Evolutionary conservation across 2,797 vertebrate genomes (phyloP).

Genomic region (Alca torda): DNA sequence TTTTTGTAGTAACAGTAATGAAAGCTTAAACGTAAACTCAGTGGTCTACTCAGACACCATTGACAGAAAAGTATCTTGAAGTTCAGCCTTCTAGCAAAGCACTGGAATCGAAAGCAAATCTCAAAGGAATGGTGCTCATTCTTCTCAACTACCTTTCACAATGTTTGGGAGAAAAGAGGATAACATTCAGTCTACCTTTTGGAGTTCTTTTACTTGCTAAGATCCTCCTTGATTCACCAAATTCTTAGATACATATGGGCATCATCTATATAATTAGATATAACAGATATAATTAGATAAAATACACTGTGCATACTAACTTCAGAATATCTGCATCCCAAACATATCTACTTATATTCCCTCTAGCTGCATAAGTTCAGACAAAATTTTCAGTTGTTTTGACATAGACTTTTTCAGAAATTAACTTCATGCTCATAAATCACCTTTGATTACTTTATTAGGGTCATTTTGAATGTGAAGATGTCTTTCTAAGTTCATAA

Average conservation of each 20-base stretch:
- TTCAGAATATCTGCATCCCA: neutral
- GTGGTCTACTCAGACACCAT: neutral
- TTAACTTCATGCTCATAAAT: conserved; percentile 41
- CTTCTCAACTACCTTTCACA: neutral
- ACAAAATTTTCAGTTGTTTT: conserved; percentile 10
- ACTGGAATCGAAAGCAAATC: neutral
- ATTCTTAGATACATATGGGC: neutral
- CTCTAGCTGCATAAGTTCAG: neutral
- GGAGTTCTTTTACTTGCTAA: neutral
- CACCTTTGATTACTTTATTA: conserved; percentile 19
- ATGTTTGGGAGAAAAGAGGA: neutral
- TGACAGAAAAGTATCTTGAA: neutral
- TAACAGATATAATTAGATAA: neutral
- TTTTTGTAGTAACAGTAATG: neutral
- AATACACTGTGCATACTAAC: neutral
- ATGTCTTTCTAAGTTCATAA: conserved; percentile 51
- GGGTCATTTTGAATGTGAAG: conserved; percentile 30
- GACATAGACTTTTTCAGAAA: neutral
- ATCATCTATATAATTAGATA: neutral
- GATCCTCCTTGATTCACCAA: neutral
- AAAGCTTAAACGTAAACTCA: neutral
- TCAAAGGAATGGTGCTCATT: neutral
- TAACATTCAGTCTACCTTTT: neutral
- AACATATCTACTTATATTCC: neutral
- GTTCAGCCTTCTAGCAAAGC: neutral